phyloP scores from a whole-genome alignment of 35 echinoderm and acorn worm genomes.

The Lytechinus pictus region DNA sequence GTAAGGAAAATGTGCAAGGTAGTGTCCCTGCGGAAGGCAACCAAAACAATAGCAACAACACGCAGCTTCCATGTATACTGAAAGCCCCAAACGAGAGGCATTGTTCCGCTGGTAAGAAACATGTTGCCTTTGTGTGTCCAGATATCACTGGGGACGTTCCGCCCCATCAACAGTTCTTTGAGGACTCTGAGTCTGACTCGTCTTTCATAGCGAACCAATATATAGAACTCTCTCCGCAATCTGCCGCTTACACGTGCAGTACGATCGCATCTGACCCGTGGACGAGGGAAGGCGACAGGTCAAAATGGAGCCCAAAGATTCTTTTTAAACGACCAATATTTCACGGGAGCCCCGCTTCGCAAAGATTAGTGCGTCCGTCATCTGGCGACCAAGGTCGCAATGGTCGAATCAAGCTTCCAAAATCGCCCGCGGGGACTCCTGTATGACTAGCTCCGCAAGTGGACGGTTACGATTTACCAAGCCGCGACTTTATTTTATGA shows the following conservation, averaged over 20 bases:
- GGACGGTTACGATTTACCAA: not conserved
- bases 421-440: conserved; percentile 60
- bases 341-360: conserved; percentile 22
- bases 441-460: conserved; percentile 59
- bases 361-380: not conserved
- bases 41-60: conserved; percentile 60
- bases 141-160: not conserved
- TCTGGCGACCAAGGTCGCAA: conserved; percentile 25
- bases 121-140: conserved; percentile 42
- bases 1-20: not conserved
- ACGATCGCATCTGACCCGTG: conserved; percentile 40
- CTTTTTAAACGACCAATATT: conserved; percentile 40
- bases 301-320: conserved; percentile 47
- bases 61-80: conserved; percentile 45
- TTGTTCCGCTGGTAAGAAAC: conserved; percentile 12
- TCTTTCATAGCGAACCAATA: not conserved
- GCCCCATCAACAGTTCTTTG: conserved; percentile 18
- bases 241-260: conserved; percentile 30
- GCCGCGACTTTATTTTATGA: not conserved
- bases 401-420: conserved; percentile 59
- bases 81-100: conserved; percentile 19
- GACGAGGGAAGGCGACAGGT: conserved; percentile 40
- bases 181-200: not conserved
- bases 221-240: not conserved
- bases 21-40: not conserved